Evolutionary conservation across 1,140 invertebrate species (phyloP).

Genomic region (Saccostrea cuccullata): DNA sequence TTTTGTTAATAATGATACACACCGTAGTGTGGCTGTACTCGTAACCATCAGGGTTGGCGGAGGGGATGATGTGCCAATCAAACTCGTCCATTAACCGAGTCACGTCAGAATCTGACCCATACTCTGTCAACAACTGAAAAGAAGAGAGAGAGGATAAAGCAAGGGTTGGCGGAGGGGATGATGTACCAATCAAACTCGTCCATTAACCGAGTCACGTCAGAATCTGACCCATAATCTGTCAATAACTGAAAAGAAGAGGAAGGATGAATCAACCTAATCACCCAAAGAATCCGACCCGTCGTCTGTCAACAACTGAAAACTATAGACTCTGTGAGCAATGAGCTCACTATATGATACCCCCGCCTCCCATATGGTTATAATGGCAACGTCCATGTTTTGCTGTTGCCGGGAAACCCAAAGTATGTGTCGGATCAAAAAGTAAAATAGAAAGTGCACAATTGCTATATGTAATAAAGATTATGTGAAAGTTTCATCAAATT

Average conservation of each 20-base stretch:
- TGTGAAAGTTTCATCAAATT: too few species aligned
- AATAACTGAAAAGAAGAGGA: neutral
- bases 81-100: constrained; percentile 45
- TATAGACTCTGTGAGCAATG: too few species aligned
- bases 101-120: constrained; percentile 28
- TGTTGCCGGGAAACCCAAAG: too few species aligned
- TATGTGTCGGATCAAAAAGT: too few species aligned
- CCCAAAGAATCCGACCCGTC: neutral
- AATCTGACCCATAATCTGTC: neutral
- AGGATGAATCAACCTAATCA: neutral
- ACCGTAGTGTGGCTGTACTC: constrained; percentile 80
- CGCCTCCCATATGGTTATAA: too few species aligned
- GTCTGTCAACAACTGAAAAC: neutral
- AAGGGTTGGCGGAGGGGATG: constrained; percentile 85
- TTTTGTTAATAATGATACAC: neutral
- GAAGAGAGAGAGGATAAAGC: too few species aligned
- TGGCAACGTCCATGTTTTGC: too few species aligned
- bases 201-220: constrained; percentile 38
- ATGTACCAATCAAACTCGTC: constrained; percentile 78
- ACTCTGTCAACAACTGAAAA: constrained; percentile 13
- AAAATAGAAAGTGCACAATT: too few species aligned
- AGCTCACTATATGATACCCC: too few species aligned
- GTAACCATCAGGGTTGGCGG: constrained; percentile 87
- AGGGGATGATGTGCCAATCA: constrained; percentile 82
- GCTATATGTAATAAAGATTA: too few species aligned